Conservation (phyloP, 2,113 vertebrate genomes). For the Butastur rufipennis region DNA sequence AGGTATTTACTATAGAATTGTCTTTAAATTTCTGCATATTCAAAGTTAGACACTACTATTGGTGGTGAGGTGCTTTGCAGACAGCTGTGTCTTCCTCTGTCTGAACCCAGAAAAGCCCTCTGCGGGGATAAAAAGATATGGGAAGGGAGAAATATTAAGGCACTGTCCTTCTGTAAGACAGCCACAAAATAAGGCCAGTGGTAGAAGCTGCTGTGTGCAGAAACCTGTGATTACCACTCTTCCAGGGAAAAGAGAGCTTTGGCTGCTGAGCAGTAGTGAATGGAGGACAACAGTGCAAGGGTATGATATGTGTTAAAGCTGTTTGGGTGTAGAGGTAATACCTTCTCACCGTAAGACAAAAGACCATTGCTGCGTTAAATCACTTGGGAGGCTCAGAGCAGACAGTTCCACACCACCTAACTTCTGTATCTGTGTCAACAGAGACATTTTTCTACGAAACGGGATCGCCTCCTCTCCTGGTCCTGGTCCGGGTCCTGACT, state of each 20-base stretch:
- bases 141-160: background rate
- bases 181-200: background rate
- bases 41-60: background rate
- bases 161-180: background rate
- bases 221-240: background rate
- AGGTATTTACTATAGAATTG: background rate
- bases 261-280: background rate
- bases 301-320: background rate
- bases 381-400: background rate
- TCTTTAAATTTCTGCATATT: background rate
- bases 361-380: background rate
- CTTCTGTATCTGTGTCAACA: background rate
- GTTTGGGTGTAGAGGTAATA: background rate
- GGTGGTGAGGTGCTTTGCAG: background rate
- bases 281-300: background rate
- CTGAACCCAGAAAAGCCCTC: background rate
- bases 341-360: background rate
- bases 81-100: background rate
- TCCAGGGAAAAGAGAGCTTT: background rate
- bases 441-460: background rate
- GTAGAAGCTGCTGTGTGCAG: background rate
- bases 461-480: background rate
- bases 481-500: background rate
- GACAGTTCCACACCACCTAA: background rate
- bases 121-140: background rate